A percentile compares a stretch with the other conserved stretches of the same genome.
Evolutionary conservation across 2,797 vertebrate genomes (phyloP).

Genomic region (Eulemur albifrons): DNA sequence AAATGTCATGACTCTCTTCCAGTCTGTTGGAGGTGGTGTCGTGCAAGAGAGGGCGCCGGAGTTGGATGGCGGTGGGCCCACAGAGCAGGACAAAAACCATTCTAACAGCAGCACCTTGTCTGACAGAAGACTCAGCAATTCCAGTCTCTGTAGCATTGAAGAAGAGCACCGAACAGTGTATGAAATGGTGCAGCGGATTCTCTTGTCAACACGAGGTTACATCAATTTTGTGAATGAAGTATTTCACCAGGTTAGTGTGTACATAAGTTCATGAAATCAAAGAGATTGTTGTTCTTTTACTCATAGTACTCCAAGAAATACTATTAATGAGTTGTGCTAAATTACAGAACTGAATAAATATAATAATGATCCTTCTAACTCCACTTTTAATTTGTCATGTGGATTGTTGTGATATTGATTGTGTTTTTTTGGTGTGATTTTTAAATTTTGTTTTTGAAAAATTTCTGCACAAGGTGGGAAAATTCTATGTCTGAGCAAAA

Average conservation of each 20-base stretch:
- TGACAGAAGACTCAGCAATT: conserved; percentile 92
- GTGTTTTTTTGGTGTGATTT: not conserved
- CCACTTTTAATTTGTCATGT: not conserved
- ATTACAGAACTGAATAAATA: not conserved
- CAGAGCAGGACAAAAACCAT: conserved; percentile 91
- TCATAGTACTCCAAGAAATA: not conserved
- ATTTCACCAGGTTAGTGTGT: conserved; percentile 92
- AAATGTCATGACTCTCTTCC: not conserved
- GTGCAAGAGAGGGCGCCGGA: conserved; percentile 89
- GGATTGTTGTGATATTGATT: not conserved
- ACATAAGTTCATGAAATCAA: not conserved
- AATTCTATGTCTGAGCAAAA: not conserved
- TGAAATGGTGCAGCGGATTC: conserved; percentile 96
- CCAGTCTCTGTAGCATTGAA: conserved; percentile 96
- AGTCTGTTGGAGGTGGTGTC: conserved; percentile 88
- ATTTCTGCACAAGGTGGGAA: not conserved
- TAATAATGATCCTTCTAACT: not conserved
- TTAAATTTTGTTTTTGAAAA: conserved; percentile 22
- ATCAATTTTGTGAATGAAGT: conserved; percentile 99
- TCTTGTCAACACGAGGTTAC: conserved; percentile 95
- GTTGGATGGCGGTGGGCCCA: conserved; percentile 81
- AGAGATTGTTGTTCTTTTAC: conserved; percentile 13
- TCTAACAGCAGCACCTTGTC: conserved; percentile 95
- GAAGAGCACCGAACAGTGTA: conserved; percentile 94
- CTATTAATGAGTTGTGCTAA: not conserved